phyloP scores from a whole-genome alignment of 2,797 vertebrate species.

The Hafferia zeledoni region DNA sequence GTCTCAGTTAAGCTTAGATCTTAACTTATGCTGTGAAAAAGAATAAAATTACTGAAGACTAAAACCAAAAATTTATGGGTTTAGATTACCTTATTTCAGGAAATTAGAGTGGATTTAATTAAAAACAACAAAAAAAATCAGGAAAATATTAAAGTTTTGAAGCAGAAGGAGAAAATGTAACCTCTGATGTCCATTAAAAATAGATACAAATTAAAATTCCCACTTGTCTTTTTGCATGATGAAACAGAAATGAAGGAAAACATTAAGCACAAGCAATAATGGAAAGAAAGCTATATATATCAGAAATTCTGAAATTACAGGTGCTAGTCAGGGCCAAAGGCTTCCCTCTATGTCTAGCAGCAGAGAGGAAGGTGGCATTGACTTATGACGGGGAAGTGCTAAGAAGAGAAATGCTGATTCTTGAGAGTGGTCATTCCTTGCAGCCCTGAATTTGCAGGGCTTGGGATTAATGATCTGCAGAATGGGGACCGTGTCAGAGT shows the following conservation, averaged over 20 bases:
- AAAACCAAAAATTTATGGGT: fast-evolving
- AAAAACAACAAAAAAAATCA: neutral
- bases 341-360: neutral
- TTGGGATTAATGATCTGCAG: neutral
- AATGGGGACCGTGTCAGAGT: neutral
- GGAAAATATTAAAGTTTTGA: neutral
- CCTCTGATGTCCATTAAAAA: neutral
- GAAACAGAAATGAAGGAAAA: neutral
- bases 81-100: neutral
- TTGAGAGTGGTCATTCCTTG: neutral
- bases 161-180: neutral
- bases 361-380: neutral
- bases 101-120: neutral
- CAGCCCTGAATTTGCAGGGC: neutral
- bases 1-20: neutral
- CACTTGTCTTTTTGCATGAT: neutral
- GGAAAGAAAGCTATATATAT: fast-evolving
- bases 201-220: neutral
- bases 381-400: fast-evolving
- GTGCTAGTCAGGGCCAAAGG: neutral
- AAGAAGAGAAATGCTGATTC: neutral
- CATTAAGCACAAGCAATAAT: fast-evolving
- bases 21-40: neutral
- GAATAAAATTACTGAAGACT: neutral
- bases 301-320: neutral